Conservation (phyloP, 2,888 invertebrate genomes). For the Diloba caeruleocephala region DNA sequence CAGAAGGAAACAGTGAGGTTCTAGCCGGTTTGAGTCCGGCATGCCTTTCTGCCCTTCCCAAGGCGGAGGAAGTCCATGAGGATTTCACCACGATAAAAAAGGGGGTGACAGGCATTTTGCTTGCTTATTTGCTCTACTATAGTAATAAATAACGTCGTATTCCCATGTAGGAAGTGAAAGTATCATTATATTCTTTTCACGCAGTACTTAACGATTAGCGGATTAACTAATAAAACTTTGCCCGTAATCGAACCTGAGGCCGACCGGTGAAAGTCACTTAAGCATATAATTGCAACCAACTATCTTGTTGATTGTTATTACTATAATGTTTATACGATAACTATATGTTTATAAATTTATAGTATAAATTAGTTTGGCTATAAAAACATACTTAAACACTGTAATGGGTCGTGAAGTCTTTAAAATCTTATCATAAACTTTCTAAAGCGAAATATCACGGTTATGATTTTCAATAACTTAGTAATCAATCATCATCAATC, state of each 20-base stretch:
- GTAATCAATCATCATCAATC: too few species aligned
- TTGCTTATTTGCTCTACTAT: too few species aligned
- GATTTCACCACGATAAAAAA: too few species aligned
- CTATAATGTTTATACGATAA: conserved; percentile 43
- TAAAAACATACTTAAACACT: conserved; percentile 8
- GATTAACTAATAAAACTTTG: conserved; percentile 50
- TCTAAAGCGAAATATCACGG: too few species aligned
- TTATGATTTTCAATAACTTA: too few species aligned
- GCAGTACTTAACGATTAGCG: conserved; percentile 37
- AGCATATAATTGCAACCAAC: conserved; percentile 44
- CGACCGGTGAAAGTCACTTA: conserved; percentile 48
- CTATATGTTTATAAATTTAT: conserved; percentile 21
- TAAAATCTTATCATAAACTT: too few species aligned
- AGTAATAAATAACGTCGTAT: too few species aligned
- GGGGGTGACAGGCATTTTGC: too few species aligned
- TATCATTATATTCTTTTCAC: conserved; percentile 41
- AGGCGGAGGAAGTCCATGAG: too few species aligned
- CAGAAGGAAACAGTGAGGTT: too few species aligned
- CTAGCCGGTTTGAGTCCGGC: too few species aligned
- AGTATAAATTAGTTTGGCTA: conserved; percentile 29
- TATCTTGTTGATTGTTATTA: conserved; percentile 50
- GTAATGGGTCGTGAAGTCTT: not conserved
- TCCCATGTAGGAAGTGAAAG: conserved; percentile 53
- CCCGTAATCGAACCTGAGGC: conserved; percentile 36
- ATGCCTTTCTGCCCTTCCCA: too few species aligned